Percentiles rank a stretch among this genome's conserved stretches.
Evolutionary conservation across 2,888 invertebrate species (phyloP).

Genomic region (Drosophila aldrichi): DNA sequence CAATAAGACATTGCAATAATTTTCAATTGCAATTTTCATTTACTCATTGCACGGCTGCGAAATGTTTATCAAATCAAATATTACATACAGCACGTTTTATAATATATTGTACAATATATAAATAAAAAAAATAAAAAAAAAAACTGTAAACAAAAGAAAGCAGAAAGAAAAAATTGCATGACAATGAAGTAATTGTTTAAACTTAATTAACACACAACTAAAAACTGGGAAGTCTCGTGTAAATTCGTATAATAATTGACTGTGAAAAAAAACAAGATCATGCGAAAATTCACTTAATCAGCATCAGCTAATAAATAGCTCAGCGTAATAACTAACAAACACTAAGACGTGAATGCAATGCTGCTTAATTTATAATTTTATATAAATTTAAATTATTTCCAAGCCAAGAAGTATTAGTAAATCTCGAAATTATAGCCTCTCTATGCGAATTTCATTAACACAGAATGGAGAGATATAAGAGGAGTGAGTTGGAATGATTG

Average conservation of each 20-base stretch:
- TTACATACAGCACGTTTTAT: slow-evolving; percentile 43
- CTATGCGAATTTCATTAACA: slow-evolving; percentile 1
- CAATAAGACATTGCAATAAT: slow-evolving; percentile 33
- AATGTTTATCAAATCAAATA: slow-evolving; percentile 36
- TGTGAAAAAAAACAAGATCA: slow-evolving; percentile 49
- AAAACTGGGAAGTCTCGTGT: slow-evolving; percentile 45
- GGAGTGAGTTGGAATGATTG: no score
- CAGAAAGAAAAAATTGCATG: slow-evolving; percentile 27
- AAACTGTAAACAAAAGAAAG: slow-evolving; percentile 13
- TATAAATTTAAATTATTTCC: background rate
- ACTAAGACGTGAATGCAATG: background rate
- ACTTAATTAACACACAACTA: slow-evolving; percentile 65
- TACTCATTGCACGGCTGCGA: slow-evolving; percentile 18
- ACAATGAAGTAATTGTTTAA: slow-evolving; percentile 62
- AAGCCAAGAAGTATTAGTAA: no score
- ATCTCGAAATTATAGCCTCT: background rate
- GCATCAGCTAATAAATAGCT: slow-evolving; percentile 32
- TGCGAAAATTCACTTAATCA: slow-evolving; percentile 42
- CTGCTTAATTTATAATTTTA: background rate
- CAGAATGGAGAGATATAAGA: no score
- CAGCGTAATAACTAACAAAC: slow-evolving; percentile 1
- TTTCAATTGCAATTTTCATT: slow-evolving; percentile 33
- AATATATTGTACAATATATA: slow-evolving; percentile 20
- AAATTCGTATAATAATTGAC: slow-evolving; percentile 59
- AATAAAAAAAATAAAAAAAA: slow-evolving; percentile 15